These are phyloP conservation scores for Lutjanus campechanus DNA, from an alignment of 2,797 vertebrate species.

Conservation along the genomic window DNA sequence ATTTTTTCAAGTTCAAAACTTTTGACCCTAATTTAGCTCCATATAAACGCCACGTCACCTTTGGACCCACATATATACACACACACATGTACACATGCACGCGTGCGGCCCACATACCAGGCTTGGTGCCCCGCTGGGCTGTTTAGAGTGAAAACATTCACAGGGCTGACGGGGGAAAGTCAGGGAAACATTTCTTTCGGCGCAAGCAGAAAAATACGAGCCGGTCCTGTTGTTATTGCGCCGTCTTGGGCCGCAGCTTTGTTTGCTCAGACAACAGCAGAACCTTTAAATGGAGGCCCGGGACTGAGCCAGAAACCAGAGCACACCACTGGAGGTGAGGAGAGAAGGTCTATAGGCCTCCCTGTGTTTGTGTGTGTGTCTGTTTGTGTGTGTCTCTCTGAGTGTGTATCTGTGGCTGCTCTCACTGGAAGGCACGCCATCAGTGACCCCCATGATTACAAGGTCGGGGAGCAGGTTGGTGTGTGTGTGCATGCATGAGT, in stretches of 20 bases:
- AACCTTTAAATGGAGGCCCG: slow-evolving; percentile 81
- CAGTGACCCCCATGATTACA: slow-evolving; percentile 81
- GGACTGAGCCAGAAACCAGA: slow-evolving; percentile 79
- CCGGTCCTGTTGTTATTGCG: slow-evolving; percentile 80
- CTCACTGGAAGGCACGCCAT: slow-evolving; percentile 72
- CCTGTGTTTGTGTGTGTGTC: slow-evolving; percentile 57
- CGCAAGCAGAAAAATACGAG: slow-evolving; percentile 85
- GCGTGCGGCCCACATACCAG: slow-evolving; percentile 74
- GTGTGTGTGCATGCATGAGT: slow-evolving; percentile 40
- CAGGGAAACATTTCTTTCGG: slow-evolving; percentile 86
- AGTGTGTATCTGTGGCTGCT: slow-evolving; percentile 60
- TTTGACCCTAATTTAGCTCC: too few relatives aligned
- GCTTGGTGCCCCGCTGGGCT: slow-evolving; percentile 72
- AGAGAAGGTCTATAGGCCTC: slow-evolving; percentile 73
- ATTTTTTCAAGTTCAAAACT: too few relatives aligned
- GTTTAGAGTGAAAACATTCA: slow-evolving; percentile 87
- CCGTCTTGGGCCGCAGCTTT: slow-evolving; percentile 79
- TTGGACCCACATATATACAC: slow-evolving; percentile 37
- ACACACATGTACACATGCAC: slow-evolving; percentile 60
- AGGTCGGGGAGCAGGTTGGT: slow-evolving; percentile 71
- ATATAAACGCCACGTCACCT: slow-evolving; percentile 53
- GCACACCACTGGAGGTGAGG: slow-evolving; percentile 77
- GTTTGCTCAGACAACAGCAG: slow-evolving; percentile 87
- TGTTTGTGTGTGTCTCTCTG: slow-evolving; percentile 49
- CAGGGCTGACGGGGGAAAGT: slow-evolving; percentile 81